Evolutionary conservation across 92 coral and sea anemone genomes (phyloP), one percentile per base, ranked within the genome.

Genomic region (Scolanthus callimorphus): DNA sequence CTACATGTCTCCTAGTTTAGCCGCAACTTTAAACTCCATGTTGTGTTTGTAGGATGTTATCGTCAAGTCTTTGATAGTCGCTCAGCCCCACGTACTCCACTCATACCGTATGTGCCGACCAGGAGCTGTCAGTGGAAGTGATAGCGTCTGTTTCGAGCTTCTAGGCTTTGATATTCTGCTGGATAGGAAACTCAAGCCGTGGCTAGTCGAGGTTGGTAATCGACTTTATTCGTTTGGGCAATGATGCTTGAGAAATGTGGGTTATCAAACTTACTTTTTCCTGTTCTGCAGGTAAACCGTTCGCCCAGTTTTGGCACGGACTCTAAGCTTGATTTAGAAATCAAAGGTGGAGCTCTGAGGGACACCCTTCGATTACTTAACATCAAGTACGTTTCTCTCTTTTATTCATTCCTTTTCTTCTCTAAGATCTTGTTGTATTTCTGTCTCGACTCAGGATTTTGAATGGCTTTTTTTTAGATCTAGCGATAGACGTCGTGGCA

Each of bases 241-340:
- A n/a, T n/a, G n/a, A n/a, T n/a, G n/a, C n/a, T n/a, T n/a, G n/a
- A n/a, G n/a, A n/a, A n/a, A n/a, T n/a, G n/a, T n/a, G n/a, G n/a
- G n/a, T n/a, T n/a, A n/a, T n/a, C n/a, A n/a, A n/a, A n/a, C n/a
- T n/a, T n/a, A 34, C 41, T 15, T 34, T 34, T 34, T 34, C 41
- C 8, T 34, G 41, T 11, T 0, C 28, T 57, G 1, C 62, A 92
- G 98, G 84, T 92, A 3, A 92, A 92, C 60, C 95, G 98, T 62
- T 82, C 98, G 19, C 98, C 98, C 8, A 92, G 98, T 67, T 92
- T 92, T 70, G 98, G 98, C 27, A 92, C 96, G 17, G 98, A 92
- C 63, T 73, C 98, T 20, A 92, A 88, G 62, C 89, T 92, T 28
- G 98, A 92, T 61, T 66, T 77, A 21, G 85, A 80, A 34, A 84